Evolutionary conservation across 2,113 vertebrate species (phyloP), one percentile per base, ranked within the genome.

Genomic region (Prunella fulvescens): DNA sequence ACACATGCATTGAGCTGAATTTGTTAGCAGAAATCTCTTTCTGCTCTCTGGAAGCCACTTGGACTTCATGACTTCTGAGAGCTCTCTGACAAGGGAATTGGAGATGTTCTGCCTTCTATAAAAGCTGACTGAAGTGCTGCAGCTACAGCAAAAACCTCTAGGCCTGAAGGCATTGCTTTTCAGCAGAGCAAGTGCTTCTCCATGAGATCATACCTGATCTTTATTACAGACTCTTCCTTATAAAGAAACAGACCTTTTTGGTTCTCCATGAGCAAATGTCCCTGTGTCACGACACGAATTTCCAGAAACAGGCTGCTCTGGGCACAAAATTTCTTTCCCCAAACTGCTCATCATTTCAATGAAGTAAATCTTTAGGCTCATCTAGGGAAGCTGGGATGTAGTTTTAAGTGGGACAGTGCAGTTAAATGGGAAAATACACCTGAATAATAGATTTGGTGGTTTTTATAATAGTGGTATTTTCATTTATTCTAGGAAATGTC

Each of bases 301-400:
- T 85, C 13, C 39, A 76, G 44, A 80, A 80, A 39, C 3, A 42
- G 20, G 8, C 14, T 79, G 10, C 37, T 64, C 42, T 66, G 19
- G 25, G 37, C 17, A n/a, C 4, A 53, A n/a, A 88, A 40, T 18
- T 40, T 6, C 28, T 62, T 53, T 14, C 14, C 12, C 13, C 5
- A n/a, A 37, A 12, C 3, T 71, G 37, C 11, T 81, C 6, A 39
- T 50, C 0, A 0, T 10, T 61, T 22, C 29, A 33, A 9, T 44
- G 13, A 19, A 39, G 19, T 14, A 45, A 83, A 40, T 20, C 3
- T 93, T 85, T 42, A 62, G 48, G 28, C 25, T 82, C 13, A 74
- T 24, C 3, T 60, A 39, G 33, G 76, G 53, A 86, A 39, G 9
- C 1, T 60, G 19, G 5, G 5, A 19, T 60, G 25, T 22, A 51